These are phyloP conservation scores for Tanytarsus gracilentus DNA, from an alignment of 2,888 invertebrate species.

Conservation along the genomic window DNA sequence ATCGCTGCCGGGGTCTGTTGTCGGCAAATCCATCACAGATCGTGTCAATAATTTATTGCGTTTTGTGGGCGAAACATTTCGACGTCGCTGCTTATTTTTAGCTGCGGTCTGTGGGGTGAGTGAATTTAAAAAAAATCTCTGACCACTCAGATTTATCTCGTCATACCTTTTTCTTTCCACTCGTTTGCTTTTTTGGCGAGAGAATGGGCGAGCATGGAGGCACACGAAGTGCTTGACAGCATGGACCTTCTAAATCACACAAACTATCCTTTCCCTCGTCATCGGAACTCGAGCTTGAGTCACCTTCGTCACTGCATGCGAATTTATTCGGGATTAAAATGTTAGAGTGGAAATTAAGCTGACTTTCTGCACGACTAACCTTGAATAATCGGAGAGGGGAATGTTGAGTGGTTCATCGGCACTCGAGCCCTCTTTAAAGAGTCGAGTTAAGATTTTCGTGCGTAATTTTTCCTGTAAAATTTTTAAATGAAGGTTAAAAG, in stretches of 20 bases:
- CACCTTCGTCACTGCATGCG: slow-evolving; percentile 63
- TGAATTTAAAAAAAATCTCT: not conserved
- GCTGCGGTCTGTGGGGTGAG: not conserved
- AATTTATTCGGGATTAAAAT: not conserved
- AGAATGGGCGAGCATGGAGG: slow-evolving; percentile 65
- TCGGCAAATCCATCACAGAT: slow-evolving; percentile 47
- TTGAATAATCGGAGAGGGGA: slow-evolving; percentile 77
- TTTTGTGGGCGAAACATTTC: slow-evolving; percentile 18
- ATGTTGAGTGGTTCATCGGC: slow-evolving; percentile 84
- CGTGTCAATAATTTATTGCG: slow-evolving; percentile 33
- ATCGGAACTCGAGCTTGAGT: slow-evolving; percentile 62
- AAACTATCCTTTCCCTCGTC: slow-evolving; percentile 47
- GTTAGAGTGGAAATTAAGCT: not conserved
- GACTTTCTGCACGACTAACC: slow-evolving; percentile 45
- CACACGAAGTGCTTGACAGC: slow-evolving; percentile 45
- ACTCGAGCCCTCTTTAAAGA: slow-evolving; percentile 74
- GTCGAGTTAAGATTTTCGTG: slow-evolving; percentile 68
- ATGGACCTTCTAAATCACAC: slow-evolving; percentile 41
- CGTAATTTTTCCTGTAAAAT: slow-evolving; percentile 70
- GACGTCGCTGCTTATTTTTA: slow-evolving; percentile 8
- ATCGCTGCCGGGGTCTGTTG: slow-evolving; percentile 60
- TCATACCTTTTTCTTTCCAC: slow-evolving; percentile 35
- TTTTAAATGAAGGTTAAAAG: too few relatives aligned
- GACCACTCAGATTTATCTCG: not conserved
- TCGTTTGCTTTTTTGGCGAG: slow-evolving; percentile 39